Base-by-base conservation (phyloP, 2,888 invertebrate genomes). In the Mesopsocus fuscifrons region DNA sequence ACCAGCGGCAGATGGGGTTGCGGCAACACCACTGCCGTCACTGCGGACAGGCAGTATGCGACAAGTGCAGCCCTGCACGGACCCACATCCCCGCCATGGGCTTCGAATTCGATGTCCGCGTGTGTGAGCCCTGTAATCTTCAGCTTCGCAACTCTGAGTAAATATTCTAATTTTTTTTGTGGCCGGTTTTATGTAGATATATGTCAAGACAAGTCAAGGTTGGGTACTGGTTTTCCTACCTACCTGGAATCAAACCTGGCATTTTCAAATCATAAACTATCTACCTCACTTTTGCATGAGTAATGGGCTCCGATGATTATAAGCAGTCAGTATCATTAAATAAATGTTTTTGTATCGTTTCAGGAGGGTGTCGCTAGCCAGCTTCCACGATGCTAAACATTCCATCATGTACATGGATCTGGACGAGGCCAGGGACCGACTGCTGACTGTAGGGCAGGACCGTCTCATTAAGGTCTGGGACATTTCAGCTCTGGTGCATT, bases 11-110 rank as follows among this genome's bases (percentile, higher is more conserved):
- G 58, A 67, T 97, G 43, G 89, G 89, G 48, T 71, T 88, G 18
- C 77, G 94, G 43, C 87, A 88, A 59, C 87, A 88, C 63, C 87
- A 87, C 63, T 89, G 88, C 57, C 75, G 88, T 43, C 76, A 83
- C 62, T 98, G 97, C 64, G 98, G 98, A 34, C 80, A 82, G 59
- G 97, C 98, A 11, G 78, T 92, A 43, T 98, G 98, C 64, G 89
- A 85, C 57, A 71, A 74, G 51, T 99, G 98, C 61, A 89, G 91
- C 13, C 74, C 77, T 44, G 79, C 83, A 59, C 76, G 84, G 48
- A 74, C 91, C 52, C 80, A 84, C 45, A 83, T 95, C 59, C 97
- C 98, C 2, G 69, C 80, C 42, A 88, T 97, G 87, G 98, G 98
- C 40, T 97, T 92, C 65, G 98, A 99, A 66, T 92, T 91, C 65